phyloP scores from a whole-genome alignment of 2,797 vertebrate genomes.

The Tragelaphus eurycerus region DNA sequence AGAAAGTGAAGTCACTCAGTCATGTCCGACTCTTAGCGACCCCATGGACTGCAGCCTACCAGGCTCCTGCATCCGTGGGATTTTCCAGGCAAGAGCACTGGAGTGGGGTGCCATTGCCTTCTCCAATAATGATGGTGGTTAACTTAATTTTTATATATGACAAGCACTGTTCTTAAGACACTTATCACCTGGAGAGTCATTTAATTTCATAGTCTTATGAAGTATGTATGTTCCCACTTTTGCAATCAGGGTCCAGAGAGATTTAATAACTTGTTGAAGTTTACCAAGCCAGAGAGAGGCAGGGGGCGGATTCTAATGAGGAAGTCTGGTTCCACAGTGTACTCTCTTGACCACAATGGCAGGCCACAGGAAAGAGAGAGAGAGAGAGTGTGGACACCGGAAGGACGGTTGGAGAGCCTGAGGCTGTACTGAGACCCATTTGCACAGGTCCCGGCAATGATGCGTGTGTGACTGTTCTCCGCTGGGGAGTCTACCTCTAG shows the following conservation, averaged over 20 bases:
- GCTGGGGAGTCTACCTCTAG: background rate
- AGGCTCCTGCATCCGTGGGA: too few relatives aligned
- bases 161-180: background rate
- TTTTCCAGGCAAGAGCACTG: too few relatives aligned
- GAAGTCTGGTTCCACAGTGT: background rate
- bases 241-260: background rate
- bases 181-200: background rate
- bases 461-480: background rate
- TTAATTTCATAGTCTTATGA: background rate
- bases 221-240: background rate
- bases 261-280: background rate
- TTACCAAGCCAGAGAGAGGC: background rate
- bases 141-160: background rate
- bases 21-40: too few relatives aligned
- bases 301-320: background rate
- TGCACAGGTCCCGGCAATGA: background rate
- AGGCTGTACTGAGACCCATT: background rate
- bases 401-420: background rate
- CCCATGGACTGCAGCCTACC: too few relatives aligned
- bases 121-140: background rate
- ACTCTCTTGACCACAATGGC: fast-evolving
- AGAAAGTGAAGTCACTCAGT: too few relatives aligned
- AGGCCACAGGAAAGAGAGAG: background rate
- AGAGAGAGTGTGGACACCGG: background rate
- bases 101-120: too few relatives aligned